A percentile compares a stretch with the other conserved stretches of the same genome.
Evolutionary conservation across 2,888 invertebrate species (phyloP).

Genomic region (Leptopilina drosophilae): DNA sequence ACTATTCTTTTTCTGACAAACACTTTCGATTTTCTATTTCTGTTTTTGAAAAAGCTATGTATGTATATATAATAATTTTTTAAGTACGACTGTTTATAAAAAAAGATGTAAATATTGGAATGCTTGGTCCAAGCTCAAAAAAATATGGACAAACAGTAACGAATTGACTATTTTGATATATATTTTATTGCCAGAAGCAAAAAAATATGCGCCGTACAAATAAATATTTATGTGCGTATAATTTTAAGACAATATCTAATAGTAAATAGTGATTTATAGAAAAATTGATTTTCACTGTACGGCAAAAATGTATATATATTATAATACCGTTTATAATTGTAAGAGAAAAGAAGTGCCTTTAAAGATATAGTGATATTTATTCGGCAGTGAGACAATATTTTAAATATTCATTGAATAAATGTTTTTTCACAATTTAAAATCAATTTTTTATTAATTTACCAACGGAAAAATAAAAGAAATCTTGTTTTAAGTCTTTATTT

Average conservation of each 20-base stretch:
- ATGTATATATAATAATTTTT: no score
- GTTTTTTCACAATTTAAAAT: constrained; percentile 15
- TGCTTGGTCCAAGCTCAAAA: neutral
- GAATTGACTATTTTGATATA: no score
- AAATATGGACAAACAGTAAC: no score
- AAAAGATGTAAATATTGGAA: neutral
- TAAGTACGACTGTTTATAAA: no score
- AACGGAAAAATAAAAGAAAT: neutral
- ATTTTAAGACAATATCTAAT: constrained; percentile 2
- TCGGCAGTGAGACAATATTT: constrained; percentile 11
- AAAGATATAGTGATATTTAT: constrained; percentile 35
- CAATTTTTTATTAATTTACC: neutral
- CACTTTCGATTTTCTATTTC: no score
- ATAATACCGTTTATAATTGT: neutral
- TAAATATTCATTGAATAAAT: constrained; percentile 1
- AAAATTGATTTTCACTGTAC: neutral
- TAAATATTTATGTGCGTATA: neutral
- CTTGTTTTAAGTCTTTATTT: no score
- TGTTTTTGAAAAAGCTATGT: no score
- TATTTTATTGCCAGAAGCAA: neutral
- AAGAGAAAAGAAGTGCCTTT: constrained; percentile 32
- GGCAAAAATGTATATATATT: neutral
- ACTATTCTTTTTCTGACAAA: no score
- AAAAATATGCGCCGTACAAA: neutral
- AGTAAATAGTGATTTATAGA: neutral